A percentile compares a stretch with the other conserved stretches of the same genome.
Evolutionary conservation across 2,797 vertebrate species (phyloP).

Genomic region (Leptatherina wallacei): DNA sequence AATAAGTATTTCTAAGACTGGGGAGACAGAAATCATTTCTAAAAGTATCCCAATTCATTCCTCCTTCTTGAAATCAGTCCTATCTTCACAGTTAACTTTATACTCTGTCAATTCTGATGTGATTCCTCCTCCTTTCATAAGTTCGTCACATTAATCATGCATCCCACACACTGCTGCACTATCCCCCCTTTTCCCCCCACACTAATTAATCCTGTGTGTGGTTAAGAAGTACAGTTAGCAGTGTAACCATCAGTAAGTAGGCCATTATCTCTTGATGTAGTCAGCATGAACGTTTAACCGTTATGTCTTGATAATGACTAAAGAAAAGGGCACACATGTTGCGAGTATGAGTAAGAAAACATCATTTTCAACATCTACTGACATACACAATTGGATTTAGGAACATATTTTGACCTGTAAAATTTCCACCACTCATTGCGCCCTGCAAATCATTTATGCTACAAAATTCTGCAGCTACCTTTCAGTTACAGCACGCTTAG

Average conservation of each 20-base stretch:
- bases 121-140: constrained; percentile 16
- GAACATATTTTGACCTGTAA: neutral
- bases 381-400: neutral
- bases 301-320: constrained; percentile 22
- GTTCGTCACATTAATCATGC: constrained; percentile 22
- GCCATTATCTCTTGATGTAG: neutral
- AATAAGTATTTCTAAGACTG: constrained; percentile 3
- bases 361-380: neutral
- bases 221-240: constrained; percentile 14
- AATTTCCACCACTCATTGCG: neutral
- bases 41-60: constrained; percentile 17
- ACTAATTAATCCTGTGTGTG: constrained; percentile 2
- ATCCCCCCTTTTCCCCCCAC: neutral
- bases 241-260: constrained; percentile 5
- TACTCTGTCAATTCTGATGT: constrained; percentile 10
- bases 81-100: neutral
- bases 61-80: neutral
- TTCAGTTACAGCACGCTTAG: neutral
- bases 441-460: neutral
- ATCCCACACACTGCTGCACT: neutral
- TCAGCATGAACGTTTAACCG: neutral
- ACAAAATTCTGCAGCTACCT: neutral
- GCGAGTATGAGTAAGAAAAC: neutral
- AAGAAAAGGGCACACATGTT: constrained; percentile 19
- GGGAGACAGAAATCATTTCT: constrained; percentile 11